phyloP scores from a whole-genome alignment of 2,797 vertebrate genomes.

The Hylomyscus alleni region DNA sequence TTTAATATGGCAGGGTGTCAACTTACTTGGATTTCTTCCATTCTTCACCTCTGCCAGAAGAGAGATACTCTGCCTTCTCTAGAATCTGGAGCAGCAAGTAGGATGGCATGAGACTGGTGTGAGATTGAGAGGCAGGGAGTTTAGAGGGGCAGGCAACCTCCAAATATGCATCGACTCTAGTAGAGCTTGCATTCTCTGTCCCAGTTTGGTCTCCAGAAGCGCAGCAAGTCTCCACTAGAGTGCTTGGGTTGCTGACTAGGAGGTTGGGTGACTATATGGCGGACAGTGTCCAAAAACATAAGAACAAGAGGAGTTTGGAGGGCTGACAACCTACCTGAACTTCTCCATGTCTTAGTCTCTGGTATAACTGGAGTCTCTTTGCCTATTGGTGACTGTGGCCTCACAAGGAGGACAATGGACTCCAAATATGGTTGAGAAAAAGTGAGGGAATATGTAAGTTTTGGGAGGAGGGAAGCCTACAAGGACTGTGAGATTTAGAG shows the following conservation, averaged over 20 bases:
- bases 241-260: background rate
- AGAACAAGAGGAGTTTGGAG: background rate
- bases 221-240: background rate
- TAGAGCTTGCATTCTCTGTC: background rate
- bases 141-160: accelerated
- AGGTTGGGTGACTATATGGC: background rate
- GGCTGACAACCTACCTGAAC: background rate
- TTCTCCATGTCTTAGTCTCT: background rate
- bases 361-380: background rate
- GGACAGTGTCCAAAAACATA: background rate
- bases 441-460: background rate
- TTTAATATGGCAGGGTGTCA: background rate
- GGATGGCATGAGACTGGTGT: background rate
- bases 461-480: background rate
- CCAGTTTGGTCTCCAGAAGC: background rate
- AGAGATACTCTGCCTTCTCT: background rate
- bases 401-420: background rate
- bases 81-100: background rate
- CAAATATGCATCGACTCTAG: background rate
- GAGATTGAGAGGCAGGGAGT: background rate
- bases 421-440: background rate
- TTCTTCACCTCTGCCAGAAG: background rate
- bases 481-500: background rate
- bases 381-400: background rate
- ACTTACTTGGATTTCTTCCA: background rate